phyloP scores from a whole-genome alignment of 2,113 vertebrate genomes.

The Pseudopodoces humilis region DNA sequence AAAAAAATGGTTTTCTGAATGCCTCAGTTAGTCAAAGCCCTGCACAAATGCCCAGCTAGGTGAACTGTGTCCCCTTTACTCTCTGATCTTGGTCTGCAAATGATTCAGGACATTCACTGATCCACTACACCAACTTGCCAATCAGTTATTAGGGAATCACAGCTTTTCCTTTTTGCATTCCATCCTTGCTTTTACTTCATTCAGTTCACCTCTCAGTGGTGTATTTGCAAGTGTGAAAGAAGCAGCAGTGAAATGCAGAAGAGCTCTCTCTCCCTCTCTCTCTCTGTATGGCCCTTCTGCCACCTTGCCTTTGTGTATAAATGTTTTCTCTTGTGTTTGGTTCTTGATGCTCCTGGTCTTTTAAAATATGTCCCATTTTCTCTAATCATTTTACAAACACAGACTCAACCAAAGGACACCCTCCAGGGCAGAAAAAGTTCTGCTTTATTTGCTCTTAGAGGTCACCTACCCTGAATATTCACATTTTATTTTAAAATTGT shows the following conservation, averaged over 20 bases:
- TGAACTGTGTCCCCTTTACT: background rate
- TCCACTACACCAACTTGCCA: background rate
- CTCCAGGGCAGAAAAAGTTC: background rate
- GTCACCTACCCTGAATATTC: background rate
- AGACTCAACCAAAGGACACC: background rate
- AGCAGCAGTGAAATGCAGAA: background rate
- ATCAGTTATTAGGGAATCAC: background rate
- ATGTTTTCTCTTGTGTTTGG: background rate
- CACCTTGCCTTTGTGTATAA: background rate
- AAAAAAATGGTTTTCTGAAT: background rate
- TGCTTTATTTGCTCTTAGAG: background rate
- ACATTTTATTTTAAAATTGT: background rate
- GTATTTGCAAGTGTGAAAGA: background rate
- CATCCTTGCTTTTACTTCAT: background rate
- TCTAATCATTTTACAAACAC: background rate
- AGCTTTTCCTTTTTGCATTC: background rate
- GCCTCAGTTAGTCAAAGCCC: background rate
- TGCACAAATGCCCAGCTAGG: background rate
- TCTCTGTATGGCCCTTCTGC: background rate
- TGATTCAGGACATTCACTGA: background rate
- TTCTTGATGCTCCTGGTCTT: background rate
- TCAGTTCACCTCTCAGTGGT: background rate
- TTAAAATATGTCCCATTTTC: background rate
- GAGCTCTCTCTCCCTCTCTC: background rate
- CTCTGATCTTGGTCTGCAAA: background rate